phyloP scores from a whole-genome alignment of 64 coral and sea anemone genomes.

The Pachyseris speciosa region DNA sequence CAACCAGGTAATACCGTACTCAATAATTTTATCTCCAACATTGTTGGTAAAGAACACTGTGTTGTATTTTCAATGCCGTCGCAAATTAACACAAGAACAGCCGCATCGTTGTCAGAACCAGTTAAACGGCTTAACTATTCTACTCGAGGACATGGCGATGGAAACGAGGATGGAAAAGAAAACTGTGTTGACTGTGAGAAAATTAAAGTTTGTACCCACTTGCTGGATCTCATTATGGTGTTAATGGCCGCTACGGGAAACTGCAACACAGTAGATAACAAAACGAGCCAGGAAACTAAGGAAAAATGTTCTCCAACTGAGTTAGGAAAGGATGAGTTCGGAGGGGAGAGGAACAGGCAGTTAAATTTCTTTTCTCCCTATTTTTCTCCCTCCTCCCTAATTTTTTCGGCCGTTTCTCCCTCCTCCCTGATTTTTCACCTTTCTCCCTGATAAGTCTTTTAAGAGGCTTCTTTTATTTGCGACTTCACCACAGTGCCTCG shows the following conservation, averaged over 20 bases:
- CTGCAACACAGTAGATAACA: background rate
- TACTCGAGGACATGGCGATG: background rate
- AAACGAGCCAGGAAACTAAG: background rate
- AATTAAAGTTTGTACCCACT: slow-evolving; percentile 1
- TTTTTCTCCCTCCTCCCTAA: no score
- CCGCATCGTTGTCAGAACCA: background rate
- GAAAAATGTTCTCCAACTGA: background rate
- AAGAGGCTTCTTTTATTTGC: no score
- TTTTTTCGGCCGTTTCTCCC: no score
- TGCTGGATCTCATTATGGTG: slow-evolving; percentile 18
- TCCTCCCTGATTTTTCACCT: no score
- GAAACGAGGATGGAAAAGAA: background rate
- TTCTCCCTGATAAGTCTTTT: no score
- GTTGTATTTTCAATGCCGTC: background rate
- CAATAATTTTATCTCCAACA: slow-evolving; percentile 11
- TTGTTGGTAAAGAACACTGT: background rate
- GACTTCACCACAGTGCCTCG: no score
- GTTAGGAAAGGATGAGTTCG: background rate
- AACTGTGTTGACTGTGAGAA: background rate
- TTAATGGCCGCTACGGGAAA: background rate
- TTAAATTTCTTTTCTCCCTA: no score
- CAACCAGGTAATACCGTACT: background rate
- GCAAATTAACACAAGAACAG: background rate
- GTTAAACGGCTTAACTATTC: background rate
- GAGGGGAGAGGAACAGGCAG: no score